Percentiles rank a stretch among this genome's conserved stretches.
Evolutionary conservation across 2,888 invertebrate species (phyloP).

Genomic region (Tiliacea aurago): DNA sequence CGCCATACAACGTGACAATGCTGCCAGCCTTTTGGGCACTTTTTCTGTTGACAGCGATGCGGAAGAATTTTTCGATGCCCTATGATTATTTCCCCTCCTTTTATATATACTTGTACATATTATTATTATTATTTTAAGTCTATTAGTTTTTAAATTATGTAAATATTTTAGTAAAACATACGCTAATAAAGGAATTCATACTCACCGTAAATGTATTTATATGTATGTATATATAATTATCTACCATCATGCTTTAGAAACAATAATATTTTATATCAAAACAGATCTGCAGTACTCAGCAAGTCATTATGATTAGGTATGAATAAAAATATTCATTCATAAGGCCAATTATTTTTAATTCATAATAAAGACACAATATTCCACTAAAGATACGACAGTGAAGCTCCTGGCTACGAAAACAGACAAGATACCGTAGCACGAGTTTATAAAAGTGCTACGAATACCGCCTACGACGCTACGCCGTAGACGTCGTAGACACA

Average conservation of each 20-base stretch:
- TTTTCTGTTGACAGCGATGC: too few species aligned
- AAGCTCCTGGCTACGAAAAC: neutral
- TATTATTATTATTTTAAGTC: too few species aligned
- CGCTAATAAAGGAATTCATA: too few species aligned
- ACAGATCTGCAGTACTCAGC: neutral
- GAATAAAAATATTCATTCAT: neutral
- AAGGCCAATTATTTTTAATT: neutral
- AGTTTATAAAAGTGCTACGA: slow-evolving; percentile 59
- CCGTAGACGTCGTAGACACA: slow-evolving; percentile 84
- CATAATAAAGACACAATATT: neutral
- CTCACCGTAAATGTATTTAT: too few species aligned
- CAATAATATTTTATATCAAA: slow-evolving; percentile 4
- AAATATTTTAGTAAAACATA: too few species aligned
- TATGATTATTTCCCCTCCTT: too few species aligned
- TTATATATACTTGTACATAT: too few species aligned
- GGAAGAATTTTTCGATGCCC: too few species aligned
- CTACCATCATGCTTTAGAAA: slow-evolving; percentile 5
- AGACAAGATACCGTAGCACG: slow-evolving; percentile 47
- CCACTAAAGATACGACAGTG: neutral
- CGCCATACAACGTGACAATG: too few species aligned
- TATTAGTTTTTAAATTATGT: too few species aligned
- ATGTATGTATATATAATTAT: too few species aligned
- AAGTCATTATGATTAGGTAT: neutral
- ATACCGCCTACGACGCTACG: slow-evolving; percentile 70
- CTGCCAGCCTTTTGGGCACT: too few species aligned